Conservation (phyloP, 2,113 vertebrate genomes). For the Eurypyga helias region DNA sequence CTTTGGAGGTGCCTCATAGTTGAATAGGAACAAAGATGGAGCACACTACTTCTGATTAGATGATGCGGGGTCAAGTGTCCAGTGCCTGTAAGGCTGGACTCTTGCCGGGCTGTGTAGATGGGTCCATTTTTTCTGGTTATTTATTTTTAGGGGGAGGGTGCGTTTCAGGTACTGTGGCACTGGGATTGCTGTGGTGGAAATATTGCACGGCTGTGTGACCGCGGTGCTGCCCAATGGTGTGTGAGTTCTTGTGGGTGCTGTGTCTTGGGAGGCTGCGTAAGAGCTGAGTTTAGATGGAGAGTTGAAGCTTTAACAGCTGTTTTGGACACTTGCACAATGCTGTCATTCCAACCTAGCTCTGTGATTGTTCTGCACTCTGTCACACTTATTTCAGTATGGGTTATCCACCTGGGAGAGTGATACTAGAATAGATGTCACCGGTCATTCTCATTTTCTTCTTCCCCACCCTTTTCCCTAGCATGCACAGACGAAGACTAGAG, state of each 20-base stretch:
- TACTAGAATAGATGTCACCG: neutral
- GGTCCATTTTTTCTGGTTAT: neutral
- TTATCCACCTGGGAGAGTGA: neutral
- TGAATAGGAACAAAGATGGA: neutral
- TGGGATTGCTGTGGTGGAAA: neutral
- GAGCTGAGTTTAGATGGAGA: neutral
- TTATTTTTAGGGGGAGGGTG: neutral
- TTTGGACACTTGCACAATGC: neutral
- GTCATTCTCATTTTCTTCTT: neutral
- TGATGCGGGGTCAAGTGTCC: neutral
- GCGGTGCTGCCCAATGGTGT: no score
- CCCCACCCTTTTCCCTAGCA: neutral
- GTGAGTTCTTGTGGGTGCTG: neutral
- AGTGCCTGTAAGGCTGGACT: rapidly evolving
- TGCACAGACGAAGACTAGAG: neutral
- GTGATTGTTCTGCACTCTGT: neutral
- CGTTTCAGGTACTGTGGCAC: rapidly evolving
- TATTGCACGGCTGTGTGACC: neutral
- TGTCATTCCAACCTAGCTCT: neutral
- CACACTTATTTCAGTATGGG: neutral
- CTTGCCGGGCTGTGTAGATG: neutral
- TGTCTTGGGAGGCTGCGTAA: neutral
- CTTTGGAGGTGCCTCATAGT: neutral
- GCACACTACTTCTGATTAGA: neutral
- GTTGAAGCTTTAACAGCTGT: neutral